Percentiles rank a stretch among this genome's conserved stretches.
phyloP scores from a whole-genome alignment of 1,140 invertebrate genomes.

The Phthorimaea operculella region DNA sequence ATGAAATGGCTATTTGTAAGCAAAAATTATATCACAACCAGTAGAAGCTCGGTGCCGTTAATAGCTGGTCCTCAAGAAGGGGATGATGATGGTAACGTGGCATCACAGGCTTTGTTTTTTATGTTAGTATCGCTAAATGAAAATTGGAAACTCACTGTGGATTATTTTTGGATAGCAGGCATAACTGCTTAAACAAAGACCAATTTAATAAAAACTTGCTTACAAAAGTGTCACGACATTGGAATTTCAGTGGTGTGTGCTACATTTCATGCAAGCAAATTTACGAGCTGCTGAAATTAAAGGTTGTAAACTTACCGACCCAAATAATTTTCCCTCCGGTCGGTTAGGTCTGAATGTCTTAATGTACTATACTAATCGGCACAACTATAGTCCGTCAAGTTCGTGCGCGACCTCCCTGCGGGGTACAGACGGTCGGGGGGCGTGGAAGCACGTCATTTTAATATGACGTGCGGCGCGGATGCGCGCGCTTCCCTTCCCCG shows the following conservation, averaged over 20 bases:
- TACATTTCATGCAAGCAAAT: slow-evolving; percentile 28
- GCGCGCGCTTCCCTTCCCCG: too few relatives aligned
- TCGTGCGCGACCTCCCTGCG: too few relatives aligned
- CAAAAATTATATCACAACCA: slow-evolving; percentile 5
- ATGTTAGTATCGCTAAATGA: slow-evolving; percentile 28
- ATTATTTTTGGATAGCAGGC: slow-evolving; percentile 30
- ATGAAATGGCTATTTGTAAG: background rate
- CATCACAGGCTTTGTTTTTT: slow-evolving; percentile 36
- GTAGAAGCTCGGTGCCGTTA: background rate
- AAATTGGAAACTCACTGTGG: slow-evolving; percentile 34
- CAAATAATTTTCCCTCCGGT: slow-evolving; percentile 17
- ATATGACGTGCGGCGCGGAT: too few relatives aligned
- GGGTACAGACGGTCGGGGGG: too few relatives aligned
- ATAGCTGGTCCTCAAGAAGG: background rate
- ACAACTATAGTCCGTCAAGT: too few relatives aligned
- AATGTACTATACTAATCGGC: too few relatives aligned
- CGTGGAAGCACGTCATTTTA: too few relatives aligned
- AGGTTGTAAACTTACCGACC: slow-evolving; percentile 17
- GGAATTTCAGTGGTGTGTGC: slow-evolving; percentile 22
- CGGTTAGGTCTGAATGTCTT: too few relatives aligned
- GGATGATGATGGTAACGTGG: slow-evolving; percentile 9
- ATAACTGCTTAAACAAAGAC: slow-evolving; percentile 22
- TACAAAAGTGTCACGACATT: slow-evolving; percentile 20
- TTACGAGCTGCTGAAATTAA: slow-evolving; percentile 13
- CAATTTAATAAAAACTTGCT: slow-evolving; percentile 24